These are phyloP conservation scores for Mastacembelus armatus DNA, from an alignment of 2,797 vertebrate genomes.

Conservation along the genomic window DNA sequence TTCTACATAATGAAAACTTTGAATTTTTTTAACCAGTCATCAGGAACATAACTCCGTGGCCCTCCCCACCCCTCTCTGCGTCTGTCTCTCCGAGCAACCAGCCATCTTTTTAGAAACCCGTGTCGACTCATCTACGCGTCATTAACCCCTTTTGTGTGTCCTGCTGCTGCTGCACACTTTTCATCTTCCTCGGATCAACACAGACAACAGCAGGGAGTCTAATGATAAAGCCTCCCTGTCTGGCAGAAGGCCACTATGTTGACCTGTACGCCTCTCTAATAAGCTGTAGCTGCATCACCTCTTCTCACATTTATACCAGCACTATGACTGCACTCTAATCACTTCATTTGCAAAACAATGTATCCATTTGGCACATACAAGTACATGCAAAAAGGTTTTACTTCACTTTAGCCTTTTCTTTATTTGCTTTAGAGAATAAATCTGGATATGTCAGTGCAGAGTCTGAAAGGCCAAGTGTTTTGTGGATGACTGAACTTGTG, in stretches of 20 bases:
- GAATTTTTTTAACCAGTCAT: conserved; percentile 8
- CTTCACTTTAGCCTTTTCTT: conserved; percentile 2
- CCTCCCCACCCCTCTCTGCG: conserved; percentile 13
- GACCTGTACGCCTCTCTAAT: conserved; percentile 32
- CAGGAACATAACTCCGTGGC: conserved; percentile 4
- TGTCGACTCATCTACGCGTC: conserved; percentile 69
- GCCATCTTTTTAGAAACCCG: conserved; percentile 37
- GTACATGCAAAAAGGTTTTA: background rate
- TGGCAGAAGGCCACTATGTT: conserved; percentile 38
- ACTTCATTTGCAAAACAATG: conserved; percentile 1
- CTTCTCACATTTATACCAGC: background rate
- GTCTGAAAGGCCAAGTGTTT: conserved; percentile 54
- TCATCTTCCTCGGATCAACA: conserved; percentile 52
- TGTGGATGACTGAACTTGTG: conserved; percentile 62
- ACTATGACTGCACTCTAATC: conserved; percentile 12
- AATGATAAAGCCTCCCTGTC: conserved; percentile 40
- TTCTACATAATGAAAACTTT: no score
- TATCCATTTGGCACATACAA: conserved; percentile 26
- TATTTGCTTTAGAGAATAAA: conserved; percentile 30
- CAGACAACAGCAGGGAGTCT: conserved; percentile 53
- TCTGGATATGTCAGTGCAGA: conserved; percentile 35
- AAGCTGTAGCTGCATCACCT: conserved; percentile 32
- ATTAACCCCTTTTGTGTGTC: conserved; percentile 72
- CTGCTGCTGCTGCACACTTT: conserved; percentile 61
- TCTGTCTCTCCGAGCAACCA: no score